phyloP scores from a whole-genome alignment of 2,888 invertebrate genomes.

The Amphipoea lucens region DNA sequence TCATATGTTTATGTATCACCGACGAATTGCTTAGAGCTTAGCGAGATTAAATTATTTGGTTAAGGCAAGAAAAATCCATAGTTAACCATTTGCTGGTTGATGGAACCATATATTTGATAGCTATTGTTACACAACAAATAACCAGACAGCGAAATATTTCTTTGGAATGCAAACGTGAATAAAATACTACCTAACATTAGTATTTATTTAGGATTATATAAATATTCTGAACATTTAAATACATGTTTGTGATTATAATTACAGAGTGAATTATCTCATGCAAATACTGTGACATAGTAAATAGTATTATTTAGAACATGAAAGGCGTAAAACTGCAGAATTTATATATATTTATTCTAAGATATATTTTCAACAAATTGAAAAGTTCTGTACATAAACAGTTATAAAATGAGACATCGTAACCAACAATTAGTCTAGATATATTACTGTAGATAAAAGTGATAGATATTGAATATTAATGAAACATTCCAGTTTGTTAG shows the following conservation, averaged over 20 bases:
- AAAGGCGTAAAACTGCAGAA: slow-evolving; percentile 23
- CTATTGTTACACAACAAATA: slow-evolving; percentile 51
- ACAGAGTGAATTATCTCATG: slow-evolving; percentile 25
- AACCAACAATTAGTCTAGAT: slow-evolving; percentile 48
- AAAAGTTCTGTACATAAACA: slow-evolving; percentile 24
- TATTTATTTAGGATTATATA: slow-evolving; percentile 23
- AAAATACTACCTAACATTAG: slow-evolving; percentile 62
- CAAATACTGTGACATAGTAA: slow-evolving; percentile 28
- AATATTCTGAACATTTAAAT: slow-evolving; percentile 38
- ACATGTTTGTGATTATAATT: slow-evolving; percentile 32
- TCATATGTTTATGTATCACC: slow-evolving; percentile 64
- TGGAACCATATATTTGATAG: slow-evolving; percentile 45
- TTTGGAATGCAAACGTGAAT: slow-evolving; percentile 62
- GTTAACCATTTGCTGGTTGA: slow-evolving; percentile 45
- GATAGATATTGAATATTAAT: slow-evolving; percentile 52
- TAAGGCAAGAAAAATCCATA: slow-evolving; percentile 65
- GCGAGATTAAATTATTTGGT: slow-evolving; percentile 66
- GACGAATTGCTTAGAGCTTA: slow-evolving; percentile 68
- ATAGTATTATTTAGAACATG: slow-evolving; percentile 18
- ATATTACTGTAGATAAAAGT: slow-evolving; percentile 46
- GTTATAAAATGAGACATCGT: slow-evolving; percentile 34
- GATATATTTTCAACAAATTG: slow-evolving; percentile 11
- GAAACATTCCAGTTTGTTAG: slow-evolving; percentile 54
- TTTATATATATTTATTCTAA: slow-evolving; percentile 8
- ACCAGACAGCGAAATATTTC: slow-evolving; percentile 45